Evolutionary conservation across 1,140 invertebrate genomes (phyloP).

Genomic region (Olivierus martensii): DNA sequence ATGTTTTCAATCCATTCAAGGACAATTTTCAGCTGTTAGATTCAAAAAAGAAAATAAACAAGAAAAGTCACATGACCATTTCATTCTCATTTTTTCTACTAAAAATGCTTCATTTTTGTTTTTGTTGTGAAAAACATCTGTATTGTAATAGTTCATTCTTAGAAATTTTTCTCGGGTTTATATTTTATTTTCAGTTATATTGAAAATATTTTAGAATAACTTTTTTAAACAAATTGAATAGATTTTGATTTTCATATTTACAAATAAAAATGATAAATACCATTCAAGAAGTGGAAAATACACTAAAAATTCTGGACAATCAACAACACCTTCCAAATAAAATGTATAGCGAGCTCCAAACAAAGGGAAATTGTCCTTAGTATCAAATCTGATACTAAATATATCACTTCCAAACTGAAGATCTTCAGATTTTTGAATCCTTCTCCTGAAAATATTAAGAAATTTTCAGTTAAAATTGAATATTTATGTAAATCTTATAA

Average conservation of each 20-base stretch:
- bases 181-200: background rate
- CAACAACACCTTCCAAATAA: constrained; percentile 84
- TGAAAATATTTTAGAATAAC: background rate
- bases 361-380: constrained; percentile 49
- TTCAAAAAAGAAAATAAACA: too few species aligned
- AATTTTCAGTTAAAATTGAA: too few species aligned
- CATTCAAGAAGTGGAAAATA: constrained; percentile 75
- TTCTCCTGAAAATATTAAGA: constrained; percentile 32
- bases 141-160: too few species aligned
- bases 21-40: too few species aligned
- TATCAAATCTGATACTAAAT: constrained; percentile 62
- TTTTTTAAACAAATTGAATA: background rate
- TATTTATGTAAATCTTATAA: too few species aligned
- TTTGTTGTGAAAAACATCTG: too few species aligned
- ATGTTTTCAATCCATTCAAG: too few species aligned
- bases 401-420: constrained; percentile 74
- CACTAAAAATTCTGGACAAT: constrained; percentile 97
- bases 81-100: too few species aligned
- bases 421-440: constrained; percentile 42
- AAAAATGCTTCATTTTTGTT: too few species aligned
- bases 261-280: constrained; percentile 25
- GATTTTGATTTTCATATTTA: background rate
- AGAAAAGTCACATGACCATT: too few species aligned
- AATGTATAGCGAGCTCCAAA: constrained; percentile 97
- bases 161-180: background rate